A percentile compares a stretch with the other conserved stretches of the same genome.
These are phyloP conservation scores for Machimus atricapillus DNA, from an alignment of 2,888 invertebrate genomes.

Conservation along the genomic window DNA sequence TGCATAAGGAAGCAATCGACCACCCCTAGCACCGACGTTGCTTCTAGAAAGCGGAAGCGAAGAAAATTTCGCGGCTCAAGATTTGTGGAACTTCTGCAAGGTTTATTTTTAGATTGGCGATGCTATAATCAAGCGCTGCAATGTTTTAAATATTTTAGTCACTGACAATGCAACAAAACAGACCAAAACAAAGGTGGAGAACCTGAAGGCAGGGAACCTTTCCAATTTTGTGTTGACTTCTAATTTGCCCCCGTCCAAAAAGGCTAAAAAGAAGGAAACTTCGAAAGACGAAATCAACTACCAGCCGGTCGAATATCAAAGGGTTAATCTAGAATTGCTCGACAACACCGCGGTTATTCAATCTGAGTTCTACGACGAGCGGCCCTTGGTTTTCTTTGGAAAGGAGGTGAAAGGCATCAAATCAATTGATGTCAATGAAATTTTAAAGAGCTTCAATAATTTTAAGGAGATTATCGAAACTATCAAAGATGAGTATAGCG, in stretches of 20 bases:
- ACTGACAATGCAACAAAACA: constrained; percentile 70
- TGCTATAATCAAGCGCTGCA: neutral
- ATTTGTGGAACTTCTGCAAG: constrained; percentile 74
- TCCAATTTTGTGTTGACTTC: constrained; percentile 70
- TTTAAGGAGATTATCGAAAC: constrained; percentile 58
- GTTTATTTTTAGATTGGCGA: constrained; percentile 58
- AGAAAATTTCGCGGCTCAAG: constrained; percentile 65
- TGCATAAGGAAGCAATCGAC: neutral
- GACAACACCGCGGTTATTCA: constrained; percentile 53
- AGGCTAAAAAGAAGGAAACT: neutral
- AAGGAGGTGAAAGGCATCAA: constrained; percentile 53
- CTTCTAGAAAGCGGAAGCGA: constrained; percentile 61
- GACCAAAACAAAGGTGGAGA: constrained; percentile 72
- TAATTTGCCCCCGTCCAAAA: constrained; percentile 51
- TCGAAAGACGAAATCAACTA: constrained; percentile 10
- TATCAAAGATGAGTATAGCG: constrained; percentile 53
- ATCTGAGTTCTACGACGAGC: constrained; percentile 56
- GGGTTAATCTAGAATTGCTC: constrained; percentile 56
- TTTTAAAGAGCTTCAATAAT: constrained; percentile 58
- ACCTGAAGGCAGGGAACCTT: constrained; percentile 71
- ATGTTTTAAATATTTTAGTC: constrained; percentile 63
- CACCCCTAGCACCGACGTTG: neutral
- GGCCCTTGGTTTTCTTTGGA: constrained; percentile 58
- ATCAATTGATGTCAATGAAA: constrained; percentile 54
- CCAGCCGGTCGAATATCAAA: constrained; percentile 59